Conservation (phyloP, 2,888 invertebrate genomes). For the Agrochola macilenta region DNA sequence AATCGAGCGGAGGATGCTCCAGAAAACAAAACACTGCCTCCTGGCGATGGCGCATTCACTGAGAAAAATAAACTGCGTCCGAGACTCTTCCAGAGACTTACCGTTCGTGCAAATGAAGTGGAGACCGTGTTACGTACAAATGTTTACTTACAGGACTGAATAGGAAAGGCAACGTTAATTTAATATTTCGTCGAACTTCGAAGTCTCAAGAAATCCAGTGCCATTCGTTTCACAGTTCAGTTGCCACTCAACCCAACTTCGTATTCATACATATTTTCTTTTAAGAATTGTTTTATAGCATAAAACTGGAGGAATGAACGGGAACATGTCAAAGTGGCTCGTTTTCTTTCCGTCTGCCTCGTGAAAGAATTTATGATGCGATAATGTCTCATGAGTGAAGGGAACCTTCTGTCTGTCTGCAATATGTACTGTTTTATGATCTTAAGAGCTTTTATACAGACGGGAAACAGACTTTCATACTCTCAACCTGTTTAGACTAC, state of each 20-base stretch:
- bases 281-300: conserved; percentile 33
- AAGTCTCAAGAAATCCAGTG: conserved; percentile 55
- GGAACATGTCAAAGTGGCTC: conserved; percentile 44
- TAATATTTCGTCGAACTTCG: conserved; percentile 65
- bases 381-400: conserved; percentile 47
- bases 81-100: conserved; percentile 73
- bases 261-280: conserved; percentile 25
- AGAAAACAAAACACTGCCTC: conserved; percentile 81
- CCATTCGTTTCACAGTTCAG: conserved; percentile 45
- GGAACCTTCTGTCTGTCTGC: conserved; percentile 38
- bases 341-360: conserved; percentile 41
- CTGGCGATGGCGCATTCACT: conserved; percentile 73
- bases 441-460: conserved; percentile 32
- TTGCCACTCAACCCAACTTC: conserved; percentile 23
- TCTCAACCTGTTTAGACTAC: not conserved
- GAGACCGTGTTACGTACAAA: conserved; percentile 78
- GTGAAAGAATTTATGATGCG: conserved; percentile 57
- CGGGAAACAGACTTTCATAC: conserved; percentile 12
- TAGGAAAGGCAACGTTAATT: conserved; percentile 67
- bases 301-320: conserved; percentile 20
- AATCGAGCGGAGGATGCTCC: conserved; percentile 77
- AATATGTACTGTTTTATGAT: conserved; percentile 48
- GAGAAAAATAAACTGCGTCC: conserved; percentile 81
- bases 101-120: conserved; percentile 79
- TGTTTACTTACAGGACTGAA: conserved; percentile 75